Conservation (phyloP, 2,888 invertebrate genomes). For the Epistrophe eligans region DNA sequence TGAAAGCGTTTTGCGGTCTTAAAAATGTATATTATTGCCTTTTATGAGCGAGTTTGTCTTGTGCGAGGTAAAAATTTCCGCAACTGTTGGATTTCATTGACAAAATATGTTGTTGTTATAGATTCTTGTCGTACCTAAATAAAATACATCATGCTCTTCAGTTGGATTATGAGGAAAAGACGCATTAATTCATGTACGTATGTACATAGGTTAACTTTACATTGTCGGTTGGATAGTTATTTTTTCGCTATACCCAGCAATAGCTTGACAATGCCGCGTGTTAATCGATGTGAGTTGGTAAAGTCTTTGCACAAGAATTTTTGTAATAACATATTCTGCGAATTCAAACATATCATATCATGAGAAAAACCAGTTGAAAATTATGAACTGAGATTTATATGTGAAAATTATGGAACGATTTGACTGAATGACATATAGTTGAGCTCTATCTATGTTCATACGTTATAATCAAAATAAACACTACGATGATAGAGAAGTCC, state of each 20-base stretch:
- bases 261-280: not conserved
- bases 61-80: slow-evolving; percentile 51
- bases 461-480: too few relatives aligned
- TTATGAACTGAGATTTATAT: too few relatives aligned
- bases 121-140: not conserved
- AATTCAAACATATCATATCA: not conserved
- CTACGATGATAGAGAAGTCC: too few relatives aligned
- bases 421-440: too few relatives aligned
- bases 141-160: not conserved
- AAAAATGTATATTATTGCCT: slow-evolving; percentile 47
- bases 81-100: slow-evolving; percentile 44
- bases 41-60: slow-evolving; percentile 34
- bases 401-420: too few relatives aligned
- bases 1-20: slow-evolving; percentile 54
- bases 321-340: not conserved
- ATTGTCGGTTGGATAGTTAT: not conserved
- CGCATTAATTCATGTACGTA: slow-evolving; percentile 15
- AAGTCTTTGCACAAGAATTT: not conserved
- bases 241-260: too few relatives aligned
- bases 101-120: slow-evolving; percentile 22
- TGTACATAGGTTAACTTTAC: not conserved
- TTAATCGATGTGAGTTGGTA: not conserved
- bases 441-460: too few relatives aligned
- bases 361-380: too few relatives aligned
- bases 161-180: slow-evolving; percentile 6